These are phyloP conservation scores for Mizuhopecten yessoensis DNA, from an alignment of 1,140 invertebrate species.

Conservation along the genomic window DNA sequence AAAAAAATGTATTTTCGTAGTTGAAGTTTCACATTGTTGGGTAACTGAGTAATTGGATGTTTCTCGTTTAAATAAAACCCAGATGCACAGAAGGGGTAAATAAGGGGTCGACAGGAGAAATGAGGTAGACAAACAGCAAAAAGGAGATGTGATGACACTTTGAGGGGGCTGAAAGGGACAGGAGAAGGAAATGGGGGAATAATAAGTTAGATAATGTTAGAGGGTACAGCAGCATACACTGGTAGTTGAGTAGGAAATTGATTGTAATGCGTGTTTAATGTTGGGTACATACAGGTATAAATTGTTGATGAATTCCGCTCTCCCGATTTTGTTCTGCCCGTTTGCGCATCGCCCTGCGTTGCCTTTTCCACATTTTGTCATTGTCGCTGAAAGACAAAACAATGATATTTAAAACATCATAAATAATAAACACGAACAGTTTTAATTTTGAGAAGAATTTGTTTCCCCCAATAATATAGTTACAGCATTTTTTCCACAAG, in stretches of 20 bases:
- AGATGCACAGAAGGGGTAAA: not conserved
- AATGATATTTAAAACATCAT: too few species aligned
- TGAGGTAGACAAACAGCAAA: not conserved
- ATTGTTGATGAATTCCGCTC: conserved; percentile 51
- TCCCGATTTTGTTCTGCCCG: conserved; percentile 57
- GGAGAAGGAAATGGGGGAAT: too few species aligned
- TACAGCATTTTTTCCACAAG: too few species aligned
- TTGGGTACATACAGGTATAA: conserved; percentile 52
- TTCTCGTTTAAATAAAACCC: not conserved
- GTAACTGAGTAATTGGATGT: not conserved
- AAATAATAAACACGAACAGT: too few species aligned
- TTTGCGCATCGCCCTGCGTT: conserved; percentile 61
- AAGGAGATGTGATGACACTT: too few species aligned
- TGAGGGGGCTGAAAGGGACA: too few species aligned
- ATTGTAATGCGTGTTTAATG: not conserved
- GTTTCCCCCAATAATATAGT: too few species aligned
- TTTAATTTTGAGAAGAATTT: too few species aligned
- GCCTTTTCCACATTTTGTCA: conserved; percentile 59
- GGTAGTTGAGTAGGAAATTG: not conserved
- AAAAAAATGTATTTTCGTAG: not conserved
- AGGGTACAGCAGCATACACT: too few species aligned
- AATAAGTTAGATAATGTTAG: too few species aligned
- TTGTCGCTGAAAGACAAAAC: conserved; percentile 55
- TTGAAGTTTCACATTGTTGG: not conserved
- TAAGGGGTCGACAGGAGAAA: not conserved